A percentile compares a stretch with the other conserved stretches of the same genome.
These are phyloP conservation scores for Acanthochromis polyacanthus DNA, from an alignment of 2,113 vertebrate genomes.

Conservation along the genomic window DNA sequence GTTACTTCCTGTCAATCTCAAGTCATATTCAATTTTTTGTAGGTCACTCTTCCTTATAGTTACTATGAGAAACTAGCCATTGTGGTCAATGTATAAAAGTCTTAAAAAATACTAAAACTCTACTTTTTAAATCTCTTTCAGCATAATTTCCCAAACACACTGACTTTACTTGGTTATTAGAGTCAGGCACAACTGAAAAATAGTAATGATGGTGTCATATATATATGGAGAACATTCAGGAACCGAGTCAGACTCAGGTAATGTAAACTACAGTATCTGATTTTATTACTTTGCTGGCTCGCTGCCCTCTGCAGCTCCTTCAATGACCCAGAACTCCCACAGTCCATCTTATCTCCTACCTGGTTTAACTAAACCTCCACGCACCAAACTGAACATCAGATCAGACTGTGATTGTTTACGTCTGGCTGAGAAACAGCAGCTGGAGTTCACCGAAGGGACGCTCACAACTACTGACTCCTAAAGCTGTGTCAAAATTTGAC, in stretches of 20 bases:
- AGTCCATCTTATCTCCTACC: conserved; percentile 39
- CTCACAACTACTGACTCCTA: background rate
- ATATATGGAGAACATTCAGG: background rate
- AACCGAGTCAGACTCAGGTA: background rate
- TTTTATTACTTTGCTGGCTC: conserved; percentile 41
- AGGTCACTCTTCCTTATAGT: too few relatives aligned
- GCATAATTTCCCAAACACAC: background rate
- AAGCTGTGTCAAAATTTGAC: background rate
- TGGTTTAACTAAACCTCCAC: conserved; percentile 27
- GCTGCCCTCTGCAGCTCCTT: conserved; percentile 16
- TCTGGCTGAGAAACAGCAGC: conserved; percentile 23
- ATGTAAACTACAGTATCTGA: conserved; percentile 13
- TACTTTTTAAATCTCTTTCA: background rate
- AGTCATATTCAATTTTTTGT: too few relatives aligned
- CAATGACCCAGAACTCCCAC: conserved; percentile 44
- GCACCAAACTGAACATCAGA: conserved; percentile 31
- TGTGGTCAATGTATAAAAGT: background rate
- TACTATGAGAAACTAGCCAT: too few relatives aligned
- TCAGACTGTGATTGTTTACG: conserved; percentile 12
- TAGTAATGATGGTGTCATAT: background rate
- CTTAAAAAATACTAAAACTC: background rate
- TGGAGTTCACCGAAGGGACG: conserved; percentile 32
- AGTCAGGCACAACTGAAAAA: background rate
- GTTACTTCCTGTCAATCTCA: too few relatives aligned
- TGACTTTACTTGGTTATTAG: background rate